Evolutionary conservation across 2,888 invertebrate genomes (phyloP), one percentile per base, ranked within the genome.

Genomic region (Leptopilina myrica): DNA sequence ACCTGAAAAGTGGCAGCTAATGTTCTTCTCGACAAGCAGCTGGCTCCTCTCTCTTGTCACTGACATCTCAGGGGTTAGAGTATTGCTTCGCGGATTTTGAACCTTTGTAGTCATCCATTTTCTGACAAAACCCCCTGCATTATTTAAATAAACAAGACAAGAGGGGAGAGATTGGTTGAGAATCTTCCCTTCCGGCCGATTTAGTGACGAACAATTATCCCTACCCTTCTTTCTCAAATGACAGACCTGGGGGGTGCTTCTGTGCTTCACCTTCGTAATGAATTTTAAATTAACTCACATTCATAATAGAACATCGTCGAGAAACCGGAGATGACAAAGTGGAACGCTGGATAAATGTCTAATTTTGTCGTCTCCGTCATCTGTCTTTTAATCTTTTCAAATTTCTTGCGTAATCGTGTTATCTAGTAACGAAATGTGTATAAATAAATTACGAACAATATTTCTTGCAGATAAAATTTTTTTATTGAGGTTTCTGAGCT

Each of bases 251-350:
- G 85, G 85, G 83, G 82, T 66, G 80, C 81, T 75, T 79, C 80
- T 81, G 66, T 77, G 78, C 84, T 84, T 82, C 86, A 86, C 81
- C 86, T 86, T 86, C 87, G 88, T 91, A 91, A 91, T 91, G 90
- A 91, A 91, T 91, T 91, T 91, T 90, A 90, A 91, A 91, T 91
- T 90, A 89, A 88, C 89, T 88, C 84, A 85, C 90, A 90, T 91
- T 90, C 88, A 90, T 91, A 90, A 91, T 90, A 85, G 87, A 88
- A 84, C 81, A 85, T 81, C 87, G 90, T 88, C 88, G 89, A 89
- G 88, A 86, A 88, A 85, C 87, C 87, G 87, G 88, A 88, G 89
- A 91, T 90, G 91, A 91, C 90, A 89, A 87, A 88, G 89, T 89
- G 88, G 89, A 90, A 90, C 85, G 86, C 82, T 84, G 84, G 86